phyloP scores from a whole-genome alignment of 2,888 invertebrate species.

The Oligia fasciuncula region DNA sequence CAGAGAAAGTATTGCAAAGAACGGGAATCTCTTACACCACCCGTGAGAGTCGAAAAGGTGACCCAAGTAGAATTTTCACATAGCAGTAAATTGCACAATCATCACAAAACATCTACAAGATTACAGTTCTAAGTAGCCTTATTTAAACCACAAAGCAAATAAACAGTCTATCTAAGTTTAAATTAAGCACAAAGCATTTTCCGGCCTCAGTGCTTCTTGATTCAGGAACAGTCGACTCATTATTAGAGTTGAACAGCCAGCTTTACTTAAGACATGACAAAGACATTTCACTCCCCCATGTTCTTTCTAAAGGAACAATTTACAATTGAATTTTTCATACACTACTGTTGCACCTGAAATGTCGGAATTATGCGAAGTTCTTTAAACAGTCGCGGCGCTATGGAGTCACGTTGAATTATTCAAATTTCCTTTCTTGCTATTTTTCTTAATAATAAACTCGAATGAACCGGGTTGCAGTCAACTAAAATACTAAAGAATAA shows the following conservation, averaged over 20 bases:
- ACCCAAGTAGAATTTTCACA: neutral
- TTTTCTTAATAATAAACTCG: slow-evolving; percentile 72
- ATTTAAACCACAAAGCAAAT: slow-evolving; percentile 37
- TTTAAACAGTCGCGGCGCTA: slow-evolving; percentile 72
- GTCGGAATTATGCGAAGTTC: slow-evolving; percentile 74
- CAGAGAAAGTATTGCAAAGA: neutral
- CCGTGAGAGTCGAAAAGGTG: neutral
- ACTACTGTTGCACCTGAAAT: slow-evolving; percentile 65
- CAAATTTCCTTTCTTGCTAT: slow-evolving; percentile 69
- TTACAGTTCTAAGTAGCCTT: slow-evolving; percentile 26
- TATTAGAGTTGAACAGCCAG: slow-evolving; percentile 49
- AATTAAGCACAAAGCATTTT: slow-evolving; percentile 51
- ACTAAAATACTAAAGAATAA: slow-evolving; percentile 35
- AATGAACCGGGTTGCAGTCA: slow-evolving; percentile 57
- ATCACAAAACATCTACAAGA: slow-evolving; percentile 34
- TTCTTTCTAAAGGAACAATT: slow-evolving; percentile 52
- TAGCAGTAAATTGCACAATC: slow-evolving; percentile 28
- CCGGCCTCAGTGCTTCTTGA: slow-evolving; percentile 38
- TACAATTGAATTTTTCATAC: slow-evolving; percentile 63
- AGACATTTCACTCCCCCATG: slow-evolving; percentile 39
- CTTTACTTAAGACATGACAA: slow-evolving; percentile 52
- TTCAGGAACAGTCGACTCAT: slow-evolving; percentile 45
- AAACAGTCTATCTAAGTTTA: slow-evolving; percentile 49
- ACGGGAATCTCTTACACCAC: neutral
- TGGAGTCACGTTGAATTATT: slow-evolving; percentile 74